Base-by-base conservation (phyloP, 2,797 vertebrate species). In the Bucorvus abyssinicus region DNA sequence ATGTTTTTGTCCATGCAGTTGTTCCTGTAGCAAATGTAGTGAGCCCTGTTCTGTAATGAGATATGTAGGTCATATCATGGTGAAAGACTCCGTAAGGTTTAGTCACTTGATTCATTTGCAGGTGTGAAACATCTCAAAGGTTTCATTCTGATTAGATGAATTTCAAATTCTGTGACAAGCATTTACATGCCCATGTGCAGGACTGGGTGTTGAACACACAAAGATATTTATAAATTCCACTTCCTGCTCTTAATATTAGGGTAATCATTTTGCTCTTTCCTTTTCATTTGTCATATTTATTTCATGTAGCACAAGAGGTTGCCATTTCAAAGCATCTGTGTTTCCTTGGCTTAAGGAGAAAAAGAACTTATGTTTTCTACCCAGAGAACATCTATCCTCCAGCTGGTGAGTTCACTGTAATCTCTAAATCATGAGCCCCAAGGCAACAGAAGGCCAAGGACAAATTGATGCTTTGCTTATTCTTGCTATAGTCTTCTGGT, bases 41-140 rank as follows among this genome's bases (percentile, higher is more conserved):
- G 88, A 95, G 61, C 14, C n/a, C 32, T 52, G 42, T 23, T 27
- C 57, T 89, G 34, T 52, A 95, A 74, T 68, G 53, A 92, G 55
- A 87, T 74, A 92, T 34, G 32, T 92, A 85, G 81, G 89, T 85
- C 84, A 87, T 69, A 91, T 52, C 23, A 34, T 50, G 38, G 64
- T 53, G 89, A 85, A 89, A 87, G 84, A 71, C 49, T 85, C 38
- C 53, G 56, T 38, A 69, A 74, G 85, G 50, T 87, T 92, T 89
- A 92, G 84, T 36, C 92, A 94, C 63, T 90, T 93, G 90, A 94
- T 79, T 59, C 59, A 73, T 86, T 89, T 96, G 86, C 89, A 96
- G 81, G 89, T 96, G 96, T 93, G 75, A 95, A 95, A 82, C 38
- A 84, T 90, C 75, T 93, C 82, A 80, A 95, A 95, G 84, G n/a